These are phyloP conservation scores for Xestia c-nigrum DNA, from an alignment of 2,888 invertebrate genomes.

Conservation along the genomic window DNA sequence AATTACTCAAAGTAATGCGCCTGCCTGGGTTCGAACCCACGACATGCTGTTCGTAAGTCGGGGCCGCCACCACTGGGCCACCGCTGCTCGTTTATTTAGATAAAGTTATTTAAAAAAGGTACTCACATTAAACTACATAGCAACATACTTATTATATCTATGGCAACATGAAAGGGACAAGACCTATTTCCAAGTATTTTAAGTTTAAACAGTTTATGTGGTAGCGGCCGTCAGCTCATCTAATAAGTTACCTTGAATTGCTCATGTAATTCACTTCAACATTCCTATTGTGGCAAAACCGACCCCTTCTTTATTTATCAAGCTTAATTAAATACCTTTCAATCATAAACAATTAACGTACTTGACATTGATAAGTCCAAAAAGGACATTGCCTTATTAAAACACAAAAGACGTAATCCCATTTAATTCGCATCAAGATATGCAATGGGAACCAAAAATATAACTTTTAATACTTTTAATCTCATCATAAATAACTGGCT, in stretches of 20 bases:
- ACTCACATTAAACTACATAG: too few species aligned
- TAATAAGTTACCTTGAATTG: neutral
- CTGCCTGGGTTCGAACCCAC: too few species aligned
- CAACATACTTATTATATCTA: too few species aligned
- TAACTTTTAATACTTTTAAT: conserved; percentile 50
- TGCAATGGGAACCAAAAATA: conserved; percentile 60
- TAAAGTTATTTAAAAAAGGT: too few species aligned
- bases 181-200: too few species aligned
- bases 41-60: too few species aligned
- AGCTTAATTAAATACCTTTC: conserved; percentile 46
- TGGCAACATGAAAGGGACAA: too few species aligned
- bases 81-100: too few species aligned
- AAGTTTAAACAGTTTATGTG: too few species aligned
- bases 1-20: too few species aligned
- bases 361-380: conserved; percentile 39
- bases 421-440: conserved; percentile 58
- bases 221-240: too few species aligned
- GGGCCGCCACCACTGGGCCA: too few species aligned
- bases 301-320: neutral
- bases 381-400: conserved; percentile 25
- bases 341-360: conserved; percentile 40
- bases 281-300: neutral
- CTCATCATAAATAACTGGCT: conserved; percentile 53
- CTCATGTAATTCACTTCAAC: neutral
- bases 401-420: conserved; percentile 49